A percentile compares a stretch with the other conserved stretches of the same genome.
phyloP scores from a whole-genome alignment of 2,888 invertebrate genomes.

The Rutpela maculata region DNA sequence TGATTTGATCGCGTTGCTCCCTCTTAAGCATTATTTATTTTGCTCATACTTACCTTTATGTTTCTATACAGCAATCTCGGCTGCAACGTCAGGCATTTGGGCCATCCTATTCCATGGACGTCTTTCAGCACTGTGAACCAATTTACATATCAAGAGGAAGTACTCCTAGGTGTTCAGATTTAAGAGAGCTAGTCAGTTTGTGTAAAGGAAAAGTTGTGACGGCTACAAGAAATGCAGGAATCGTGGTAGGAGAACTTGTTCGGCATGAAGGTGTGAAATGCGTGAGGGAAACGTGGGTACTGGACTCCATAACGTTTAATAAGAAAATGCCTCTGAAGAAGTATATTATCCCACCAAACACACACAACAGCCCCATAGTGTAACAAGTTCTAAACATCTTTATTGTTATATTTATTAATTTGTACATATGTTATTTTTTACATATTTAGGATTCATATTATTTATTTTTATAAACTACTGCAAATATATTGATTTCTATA shows the following conservation, averaged over 20 bases:
- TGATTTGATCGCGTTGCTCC: too few relatives aligned
- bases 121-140: slow-evolving; percentile 77
- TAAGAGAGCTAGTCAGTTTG: slow-evolving; percentile 77
- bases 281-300: slow-evolving; percentile 78
- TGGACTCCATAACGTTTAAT: slow-evolving; percentile 79
- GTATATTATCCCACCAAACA: slow-evolving; percentile 66
- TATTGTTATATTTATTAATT: not conserved
- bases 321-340: slow-evolving; percentile 69
- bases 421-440: not conserved
- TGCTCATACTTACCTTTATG: slow-evolving; percentile 2
- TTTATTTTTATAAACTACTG: not conserved
- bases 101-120: slow-evolving; percentile 76
- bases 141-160: slow-evolving; percentile 77
- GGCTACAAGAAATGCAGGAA: slow-evolving; percentile 74
- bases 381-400: not conserved
- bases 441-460: not conserved
- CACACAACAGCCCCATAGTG: slow-evolving; percentile 13
- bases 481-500: not conserved
- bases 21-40: too few relatives aligned
- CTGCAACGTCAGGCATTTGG: slow-evolving; percentile 80
- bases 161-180: slow-evolving; percentile 74
- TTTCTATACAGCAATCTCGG: slow-evolving; percentile 76
- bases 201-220: slow-evolving; percentile 78
- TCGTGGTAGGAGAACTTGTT: slow-evolving; percentile 75
- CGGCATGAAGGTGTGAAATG: slow-evolving; percentile 68